Conservation (phyloP, 2,113 vertebrate species). For the Oreochromis niloticus region DNA sequence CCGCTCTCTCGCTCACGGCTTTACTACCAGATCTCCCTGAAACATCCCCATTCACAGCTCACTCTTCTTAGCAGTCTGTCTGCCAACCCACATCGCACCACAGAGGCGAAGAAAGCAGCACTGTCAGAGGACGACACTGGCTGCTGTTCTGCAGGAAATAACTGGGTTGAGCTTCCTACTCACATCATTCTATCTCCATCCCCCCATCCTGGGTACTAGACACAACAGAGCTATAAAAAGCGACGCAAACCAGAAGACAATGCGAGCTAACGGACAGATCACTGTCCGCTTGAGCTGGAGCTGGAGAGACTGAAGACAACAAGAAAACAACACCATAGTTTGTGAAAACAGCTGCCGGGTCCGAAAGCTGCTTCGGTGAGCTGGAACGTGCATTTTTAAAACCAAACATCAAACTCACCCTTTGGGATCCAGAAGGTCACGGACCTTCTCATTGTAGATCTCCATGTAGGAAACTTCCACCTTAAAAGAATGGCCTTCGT, state of each 20-base stretch:
- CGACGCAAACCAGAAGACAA: neutral
- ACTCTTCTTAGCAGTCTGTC: conserved; percentile 38
- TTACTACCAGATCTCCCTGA: conserved; percentile 57
- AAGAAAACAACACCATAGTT: neutral
- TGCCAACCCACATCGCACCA: conserved; percentile 52
- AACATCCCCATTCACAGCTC: conserved; percentile 33
- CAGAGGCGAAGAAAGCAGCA: conserved; percentile 39
- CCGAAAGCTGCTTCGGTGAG: neutral
- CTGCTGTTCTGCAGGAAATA: conserved; percentile 43
- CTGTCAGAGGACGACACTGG: conserved; percentile 36
- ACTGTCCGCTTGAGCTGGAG: neutral
- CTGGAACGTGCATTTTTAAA: neutral
- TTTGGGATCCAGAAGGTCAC: conserved; percentile 97
- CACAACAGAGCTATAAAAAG: conserved; percentile 36
- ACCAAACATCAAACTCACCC: conserved; percentile 77
- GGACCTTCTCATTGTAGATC: conserved; percentile 99
- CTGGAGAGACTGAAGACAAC: neutral
- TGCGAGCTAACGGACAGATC: neutral
- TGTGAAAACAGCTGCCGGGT: neutral
- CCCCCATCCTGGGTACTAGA: conserved; percentile 24
- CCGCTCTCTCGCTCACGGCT: conserved; percentile 13
- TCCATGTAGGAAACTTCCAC: conserved; percentile 99
- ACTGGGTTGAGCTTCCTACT: conserved; percentile 43
- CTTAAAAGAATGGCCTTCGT: conserved; percentile 88
- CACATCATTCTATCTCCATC: conserved; percentile 4